Conservation (phyloP, 1,140 invertebrate species). For the Listronotus bonariensis region DNA sequence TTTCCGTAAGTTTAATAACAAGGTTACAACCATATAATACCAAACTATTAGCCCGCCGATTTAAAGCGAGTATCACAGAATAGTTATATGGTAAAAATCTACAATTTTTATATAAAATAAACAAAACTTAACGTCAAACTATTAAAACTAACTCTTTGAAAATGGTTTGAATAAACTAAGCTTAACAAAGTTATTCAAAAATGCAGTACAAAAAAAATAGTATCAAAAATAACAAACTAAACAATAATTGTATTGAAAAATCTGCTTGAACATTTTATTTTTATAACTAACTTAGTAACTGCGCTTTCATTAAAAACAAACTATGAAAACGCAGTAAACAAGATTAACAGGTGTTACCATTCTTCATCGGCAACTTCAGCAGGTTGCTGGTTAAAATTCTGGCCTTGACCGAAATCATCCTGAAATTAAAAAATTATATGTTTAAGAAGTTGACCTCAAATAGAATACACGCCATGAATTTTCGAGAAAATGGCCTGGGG, state of each 20-base stretch:
- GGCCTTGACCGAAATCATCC: slow-evolving; percentile 46
- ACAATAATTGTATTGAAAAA: background rate
- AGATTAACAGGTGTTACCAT: slow-evolving; percentile 38
- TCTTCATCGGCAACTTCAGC: slow-evolving; percentile 45
- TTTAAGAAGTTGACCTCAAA: too few relatives aligned
- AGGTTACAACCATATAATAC: slow-evolving; percentile 26
- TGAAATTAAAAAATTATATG: slow-evolving; percentile 30
- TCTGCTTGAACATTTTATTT: background rate
- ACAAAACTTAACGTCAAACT: slow-evolving; percentile 12
- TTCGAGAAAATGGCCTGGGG: too few relatives aligned
- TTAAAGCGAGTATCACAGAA: slow-evolving; percentile 33
- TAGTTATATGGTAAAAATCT: slow-evolving; percentile 28
- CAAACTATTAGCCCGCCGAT: slow-evolving; percentile 12
- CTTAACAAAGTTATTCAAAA: background rate
- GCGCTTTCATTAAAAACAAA: background rate
- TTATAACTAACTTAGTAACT: background rate
- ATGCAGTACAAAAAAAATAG: slow-evolving; percentile 2
- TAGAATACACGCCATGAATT: too few relatives aligned
- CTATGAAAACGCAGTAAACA: background rate
- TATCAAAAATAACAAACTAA: slow-evolving; percentile 1
- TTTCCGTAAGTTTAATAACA: background rate
- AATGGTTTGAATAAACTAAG: too few relatives aligned
- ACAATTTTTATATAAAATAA: slow-evolving; percentile 2
- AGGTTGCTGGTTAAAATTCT: slow-evolving; percentile 30
- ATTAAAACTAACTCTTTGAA: background rate